Percentiles rank a stretch among this genome's conserved stretches.
Evolutionary conservation across 2,888 invertebrate genomes (phyloP).

Genomic region (Mylabris sibirica): DNA sequence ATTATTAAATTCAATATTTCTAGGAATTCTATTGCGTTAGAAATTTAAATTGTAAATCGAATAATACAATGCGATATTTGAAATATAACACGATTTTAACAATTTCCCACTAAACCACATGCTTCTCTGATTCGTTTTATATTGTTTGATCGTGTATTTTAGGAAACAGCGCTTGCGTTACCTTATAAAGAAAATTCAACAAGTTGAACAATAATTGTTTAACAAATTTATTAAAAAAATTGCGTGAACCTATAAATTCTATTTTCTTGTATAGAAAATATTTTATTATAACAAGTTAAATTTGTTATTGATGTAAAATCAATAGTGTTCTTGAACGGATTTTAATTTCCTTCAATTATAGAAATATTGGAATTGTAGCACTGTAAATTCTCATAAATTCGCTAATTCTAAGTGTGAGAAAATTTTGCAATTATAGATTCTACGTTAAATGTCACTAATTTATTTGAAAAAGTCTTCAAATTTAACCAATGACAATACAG

Average conservation of each 20-base stretch:
- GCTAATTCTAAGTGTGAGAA: no score
- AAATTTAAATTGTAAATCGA: neutral
- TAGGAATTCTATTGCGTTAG: neutral
- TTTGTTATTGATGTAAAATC: neutral
- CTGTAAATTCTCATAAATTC: no score
- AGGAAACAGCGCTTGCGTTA: constrained; percentile 30
- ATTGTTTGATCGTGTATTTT: constrained; percentile 19
- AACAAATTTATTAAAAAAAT: neutral
- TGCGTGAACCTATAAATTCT: neutral
- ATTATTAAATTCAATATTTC: neutral
- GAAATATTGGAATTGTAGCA: no score
- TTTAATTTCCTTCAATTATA: neutral
- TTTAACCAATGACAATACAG: no score
- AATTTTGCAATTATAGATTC: no score
- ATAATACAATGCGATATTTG: constrained; percentile 14
- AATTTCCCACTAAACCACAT: constrained; percentile 29
- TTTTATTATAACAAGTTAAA: neutral
- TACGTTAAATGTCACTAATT: no score
- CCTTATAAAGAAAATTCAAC: neutral
- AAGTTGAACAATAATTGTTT: neutral
- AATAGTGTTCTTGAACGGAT: neutral
- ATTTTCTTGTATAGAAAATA: neutral
- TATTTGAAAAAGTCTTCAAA: no score
- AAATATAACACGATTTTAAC: constrained; percentile 27
- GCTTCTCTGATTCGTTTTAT: constrained; percentile 29